Conservation (phyloP, 2,888 invertebrate species). For the Toxonevra muliebris region DNA sequence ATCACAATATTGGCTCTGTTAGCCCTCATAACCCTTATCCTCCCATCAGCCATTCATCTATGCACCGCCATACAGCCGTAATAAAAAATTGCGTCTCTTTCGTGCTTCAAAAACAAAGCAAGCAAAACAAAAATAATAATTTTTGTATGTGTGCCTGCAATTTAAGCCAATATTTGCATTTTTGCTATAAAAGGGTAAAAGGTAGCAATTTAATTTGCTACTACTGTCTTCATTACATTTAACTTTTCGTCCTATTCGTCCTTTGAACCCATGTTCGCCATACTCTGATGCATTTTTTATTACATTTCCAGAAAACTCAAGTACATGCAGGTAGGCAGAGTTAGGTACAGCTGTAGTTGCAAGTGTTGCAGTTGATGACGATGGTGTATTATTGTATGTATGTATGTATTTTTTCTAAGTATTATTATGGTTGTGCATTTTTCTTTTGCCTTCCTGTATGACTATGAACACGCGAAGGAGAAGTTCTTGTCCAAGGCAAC, state of each 20-base stretch:
- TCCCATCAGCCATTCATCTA: background rate
- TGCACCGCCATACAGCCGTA: constrained; percentile 32
- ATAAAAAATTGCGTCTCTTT: constrained; percentile 9
- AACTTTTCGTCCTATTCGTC: too few relatives aligned
- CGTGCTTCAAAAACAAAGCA: background rate
- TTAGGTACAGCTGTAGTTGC: too few relatives aligned
- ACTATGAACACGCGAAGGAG: background rate
- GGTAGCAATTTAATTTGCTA: constrained; percentile 52
- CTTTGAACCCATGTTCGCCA: background rate
- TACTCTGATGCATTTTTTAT: background rate
- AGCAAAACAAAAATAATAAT: background rate
- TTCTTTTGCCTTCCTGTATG: background rate
- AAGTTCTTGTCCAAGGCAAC: background rate
- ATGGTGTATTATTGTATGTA: background rate
- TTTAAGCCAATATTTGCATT: constrained; percentile 56
- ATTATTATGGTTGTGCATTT: too few relatives aligned
- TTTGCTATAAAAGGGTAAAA: constrained; percentile 45
- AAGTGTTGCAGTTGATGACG: background rate
- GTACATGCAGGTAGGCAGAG: too few relatives aligned
- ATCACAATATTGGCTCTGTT: too few relatives aligned
- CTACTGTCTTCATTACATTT: too few relatives aligned
- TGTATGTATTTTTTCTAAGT: background rate
- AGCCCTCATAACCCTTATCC: too few relatives aligned
- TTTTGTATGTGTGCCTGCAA: constrained; percentile 33
- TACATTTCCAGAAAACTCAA: background rate